Conservation (phyloP, 2,888 invertebrate genomes). For the Tiphia femorata region DNA sequence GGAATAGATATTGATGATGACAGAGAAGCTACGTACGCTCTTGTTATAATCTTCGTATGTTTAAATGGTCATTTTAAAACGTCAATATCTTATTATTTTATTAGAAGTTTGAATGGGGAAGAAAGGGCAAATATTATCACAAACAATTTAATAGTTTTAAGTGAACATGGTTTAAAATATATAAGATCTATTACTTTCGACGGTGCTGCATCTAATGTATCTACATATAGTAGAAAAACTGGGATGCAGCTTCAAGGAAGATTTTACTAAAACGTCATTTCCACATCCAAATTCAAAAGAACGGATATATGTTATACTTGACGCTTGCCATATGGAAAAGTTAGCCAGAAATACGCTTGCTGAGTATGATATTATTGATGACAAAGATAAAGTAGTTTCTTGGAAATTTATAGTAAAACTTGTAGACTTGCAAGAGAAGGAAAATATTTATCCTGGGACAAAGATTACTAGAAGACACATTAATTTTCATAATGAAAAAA, state of each 20-base stretch:
- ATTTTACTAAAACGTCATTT: slow-evolving; percentile 8
- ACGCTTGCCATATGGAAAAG: slow-evolving; percentile 23
- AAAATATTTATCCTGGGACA: slow-evolving; percentile 4
- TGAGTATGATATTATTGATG: slow-evolving; percentile 2
- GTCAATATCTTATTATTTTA: slow-evolving; percentile 49
- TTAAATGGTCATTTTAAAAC: slow-evolving; percentile 49
- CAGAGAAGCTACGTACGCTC: slow-evolving; percentile 43
- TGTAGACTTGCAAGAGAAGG: slow-evolving; percentile 7
- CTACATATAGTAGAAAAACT: slow-evolving; percentile 27
- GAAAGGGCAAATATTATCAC: slow-evolving; percentile 41
- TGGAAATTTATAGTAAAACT: slow-evolving; percentile 13
- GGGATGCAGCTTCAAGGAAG: slow-evolving; percentile 19
- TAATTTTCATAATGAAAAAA: background rate
- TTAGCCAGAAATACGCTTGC: slow-evolving; percentile 3
- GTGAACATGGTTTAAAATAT: slow-evolving; percentile 37
- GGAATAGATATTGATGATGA: slow-evolving; percentile 37
- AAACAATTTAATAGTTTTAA: slow-evolving; percentile 34
- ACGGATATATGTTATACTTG: slow-evolving; percentile 10
- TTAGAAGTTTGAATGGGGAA: slow-evolving; percentile 38
- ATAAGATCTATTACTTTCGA: slow-evolving; percentile 46
- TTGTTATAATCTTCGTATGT: slow-evolving; percentile 43
- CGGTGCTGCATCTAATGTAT: slow-evolving; percentile 44
- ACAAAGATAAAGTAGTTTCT: background rate
- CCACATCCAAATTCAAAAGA: slow-evolving; percentile 8
- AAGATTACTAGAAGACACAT: background rate